phyloP scores from a whole-genome alignment of 2,888 invertebrate species.

The Idaea biselata region DNA sequence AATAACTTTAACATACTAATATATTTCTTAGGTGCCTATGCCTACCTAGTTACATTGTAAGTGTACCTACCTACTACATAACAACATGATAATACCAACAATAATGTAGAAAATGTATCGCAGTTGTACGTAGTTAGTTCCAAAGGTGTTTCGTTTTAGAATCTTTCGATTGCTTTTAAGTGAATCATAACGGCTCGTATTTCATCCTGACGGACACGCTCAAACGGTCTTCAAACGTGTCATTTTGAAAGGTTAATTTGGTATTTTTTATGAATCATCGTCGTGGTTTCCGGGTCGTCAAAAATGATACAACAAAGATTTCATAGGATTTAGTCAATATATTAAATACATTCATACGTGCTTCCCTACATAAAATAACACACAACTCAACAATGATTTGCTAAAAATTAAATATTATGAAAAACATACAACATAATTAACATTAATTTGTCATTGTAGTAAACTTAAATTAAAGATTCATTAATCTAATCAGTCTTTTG shows the following conservation, averaged over 20 bases:
- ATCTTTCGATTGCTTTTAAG: neutral
- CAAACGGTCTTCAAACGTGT: neutral
- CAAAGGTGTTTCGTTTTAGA: neutral
- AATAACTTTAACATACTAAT: neutral
- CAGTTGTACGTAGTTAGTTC: neutral
- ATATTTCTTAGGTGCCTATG: no score
- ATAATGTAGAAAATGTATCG: no score
- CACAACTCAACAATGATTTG: constrained; percentile 24
- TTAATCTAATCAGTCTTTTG: constrained; percentile 73
- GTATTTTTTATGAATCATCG: neutral
- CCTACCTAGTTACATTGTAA: no score
- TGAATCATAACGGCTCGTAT: neutral
- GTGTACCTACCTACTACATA: no score
- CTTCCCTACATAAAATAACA: constrained; percentile 34
- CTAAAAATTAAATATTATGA: constrained; percentile 27
- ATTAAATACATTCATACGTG: constrained; percentile 22
- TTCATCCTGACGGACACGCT: no score
- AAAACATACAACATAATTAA: constrained; percentile 30
- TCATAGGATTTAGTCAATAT: neutral
- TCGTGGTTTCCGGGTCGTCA: neutral
- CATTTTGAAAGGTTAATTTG: neutral
- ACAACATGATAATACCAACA: no score
- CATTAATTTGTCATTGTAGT: constrained; percentile 47
- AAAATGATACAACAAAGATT: neutral
- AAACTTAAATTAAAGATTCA: constrained; percentile 37